A percentile compares a stretch with the other conserved stretches of the same genome.
Conservation (phyloP, 2,113 vertebrate genomes). For the Gymnogyps californianus region DNA sequence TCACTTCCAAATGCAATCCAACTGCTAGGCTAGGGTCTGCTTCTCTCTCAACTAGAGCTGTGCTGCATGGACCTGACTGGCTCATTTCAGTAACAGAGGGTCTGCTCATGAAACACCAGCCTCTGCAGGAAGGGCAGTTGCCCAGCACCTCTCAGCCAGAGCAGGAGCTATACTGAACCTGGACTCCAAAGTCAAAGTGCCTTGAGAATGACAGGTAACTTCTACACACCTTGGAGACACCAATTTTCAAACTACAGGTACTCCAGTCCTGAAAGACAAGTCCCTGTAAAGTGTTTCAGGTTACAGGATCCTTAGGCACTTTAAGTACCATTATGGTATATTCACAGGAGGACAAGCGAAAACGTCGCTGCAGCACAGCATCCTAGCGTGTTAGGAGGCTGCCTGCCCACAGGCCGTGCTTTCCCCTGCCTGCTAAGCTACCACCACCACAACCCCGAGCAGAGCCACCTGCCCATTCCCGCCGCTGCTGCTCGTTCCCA, state of each 20-base stretch:
- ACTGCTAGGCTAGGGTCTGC: background rate
- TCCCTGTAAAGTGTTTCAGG: background rate
- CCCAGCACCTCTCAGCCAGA: background rate
- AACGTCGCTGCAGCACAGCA: background rate
- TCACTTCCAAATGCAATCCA: background rate
- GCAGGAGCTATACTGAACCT: background rate
- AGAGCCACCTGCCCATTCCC: background rate
- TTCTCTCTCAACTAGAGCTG: background rate
- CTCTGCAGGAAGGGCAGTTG: background rate
- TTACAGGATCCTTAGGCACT: background rate
- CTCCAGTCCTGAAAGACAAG: too few species aligned
- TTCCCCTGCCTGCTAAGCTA: background rate
- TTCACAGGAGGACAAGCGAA: background rate
- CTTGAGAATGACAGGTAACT: background rate
- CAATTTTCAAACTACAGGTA: background rate
- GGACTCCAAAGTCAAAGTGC: background rate
- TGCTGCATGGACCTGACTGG: accelerated
- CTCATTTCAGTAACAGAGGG: too few species aligned
- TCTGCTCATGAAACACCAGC: background rate
- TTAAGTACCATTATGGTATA: too few species aligned
- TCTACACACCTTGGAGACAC: background rate
- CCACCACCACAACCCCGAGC: background rate
- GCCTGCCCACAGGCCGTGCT: background rate
- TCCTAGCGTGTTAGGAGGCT: accelerated
- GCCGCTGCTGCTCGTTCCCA: background rate